A percentile compares a stretch with the other conserved stretches of the same genome.
Evolutionary conservation across 1,140 invertebrate species (phyloP).

Genomic region (Pseudachorutes palmiensis): DNA sequence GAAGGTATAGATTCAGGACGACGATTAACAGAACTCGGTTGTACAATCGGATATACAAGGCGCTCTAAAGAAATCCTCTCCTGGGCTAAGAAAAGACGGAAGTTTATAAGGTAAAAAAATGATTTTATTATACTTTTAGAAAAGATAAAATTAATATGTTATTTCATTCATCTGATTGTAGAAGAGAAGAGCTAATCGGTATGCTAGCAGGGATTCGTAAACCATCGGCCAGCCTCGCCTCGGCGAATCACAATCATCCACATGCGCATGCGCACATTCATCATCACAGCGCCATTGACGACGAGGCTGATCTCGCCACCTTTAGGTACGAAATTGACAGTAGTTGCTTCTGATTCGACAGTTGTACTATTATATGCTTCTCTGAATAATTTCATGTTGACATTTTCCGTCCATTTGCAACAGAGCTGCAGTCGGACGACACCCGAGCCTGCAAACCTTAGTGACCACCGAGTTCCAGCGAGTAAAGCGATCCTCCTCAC

Average conservation of each 20-base stretch:
- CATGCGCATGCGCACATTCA: background rate
- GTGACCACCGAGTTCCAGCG: slow-evolving; percentile 4
- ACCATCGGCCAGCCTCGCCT: background rate
- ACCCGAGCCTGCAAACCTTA: background rate
- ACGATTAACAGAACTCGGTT: slow-evolving; percentile 12
- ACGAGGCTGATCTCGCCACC: background rate
- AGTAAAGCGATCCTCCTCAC: background rate
- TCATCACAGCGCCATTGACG: background rate
- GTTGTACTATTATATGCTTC: too few species aligned
- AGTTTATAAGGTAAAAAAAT: slow-evolving; percentile 17
- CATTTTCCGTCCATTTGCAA: too few species aligned
- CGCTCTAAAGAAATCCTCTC: slow-evolving; percentile 19
- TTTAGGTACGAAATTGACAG: background rate
- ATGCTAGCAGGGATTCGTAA: background rate
- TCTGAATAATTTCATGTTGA: too few species aligned
- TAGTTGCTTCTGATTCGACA: too few species aligned
- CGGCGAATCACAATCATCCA: background rate
- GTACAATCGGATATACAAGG: slow-evolving; percentile 12
- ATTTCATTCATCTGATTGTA: background rate
- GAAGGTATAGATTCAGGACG: slow-evolving; percentile 13
- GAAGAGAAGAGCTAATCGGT: background rate
- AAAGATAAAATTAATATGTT: background rate
- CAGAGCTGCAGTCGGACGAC: background rate
- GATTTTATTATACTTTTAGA: background rate
- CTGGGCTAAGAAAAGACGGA: slow-evolving; percentile 18